A percentile compares a stretch with the other conserved stretches of the same genome.
Conservation (phyloP, 1,140 invertebrate genomes). For the Agrypnia vestita region DNA sequence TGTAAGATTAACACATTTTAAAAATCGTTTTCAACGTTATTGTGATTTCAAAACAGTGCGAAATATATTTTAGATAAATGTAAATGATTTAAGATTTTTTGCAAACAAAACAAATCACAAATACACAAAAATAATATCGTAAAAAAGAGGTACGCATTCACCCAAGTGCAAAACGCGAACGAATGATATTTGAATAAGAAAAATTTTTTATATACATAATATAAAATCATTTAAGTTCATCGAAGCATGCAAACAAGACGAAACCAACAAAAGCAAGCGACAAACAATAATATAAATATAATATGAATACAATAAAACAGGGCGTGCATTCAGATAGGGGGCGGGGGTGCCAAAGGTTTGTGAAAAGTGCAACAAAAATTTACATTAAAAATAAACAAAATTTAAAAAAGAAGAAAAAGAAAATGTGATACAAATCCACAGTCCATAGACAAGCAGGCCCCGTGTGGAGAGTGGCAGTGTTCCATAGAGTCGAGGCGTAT, state of each 20-base stretch:
- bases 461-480: constrained; percentile 37
- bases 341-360: constrained; percentile 14
- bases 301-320: background rate
- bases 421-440: constrained; percentile 59
- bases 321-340: background rate
- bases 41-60: background rate
- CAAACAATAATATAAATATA: constrained; percentile 14
- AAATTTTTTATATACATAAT: background rate
- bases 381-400: constrained; percentile 17
- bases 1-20: background rate
- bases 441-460: constrained; percentile 49
- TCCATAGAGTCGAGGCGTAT: constrained; percentile 42
- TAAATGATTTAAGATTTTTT: constrained; percentile 16
- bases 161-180: constrained; percentile 15
- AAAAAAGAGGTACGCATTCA: constrained; percentile 44
- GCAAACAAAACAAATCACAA: constrained; percentile 46
- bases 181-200: background rate
- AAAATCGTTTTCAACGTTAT: background rate
- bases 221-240: background rate
- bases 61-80: constrained; percentile 26
- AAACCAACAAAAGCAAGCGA: constrained; percentile 38
- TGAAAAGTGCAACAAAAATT: constrained; percentile 20
- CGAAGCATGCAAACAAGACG: constrained; percentile 25
- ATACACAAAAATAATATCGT: constrained; percentile 38
- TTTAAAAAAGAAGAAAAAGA: constrained; percentile 53